Base-by-base conservation (phyloP, 30 jellyfish, hydroid and myxozoan species). In the Hydra vulgaris region DNA sequence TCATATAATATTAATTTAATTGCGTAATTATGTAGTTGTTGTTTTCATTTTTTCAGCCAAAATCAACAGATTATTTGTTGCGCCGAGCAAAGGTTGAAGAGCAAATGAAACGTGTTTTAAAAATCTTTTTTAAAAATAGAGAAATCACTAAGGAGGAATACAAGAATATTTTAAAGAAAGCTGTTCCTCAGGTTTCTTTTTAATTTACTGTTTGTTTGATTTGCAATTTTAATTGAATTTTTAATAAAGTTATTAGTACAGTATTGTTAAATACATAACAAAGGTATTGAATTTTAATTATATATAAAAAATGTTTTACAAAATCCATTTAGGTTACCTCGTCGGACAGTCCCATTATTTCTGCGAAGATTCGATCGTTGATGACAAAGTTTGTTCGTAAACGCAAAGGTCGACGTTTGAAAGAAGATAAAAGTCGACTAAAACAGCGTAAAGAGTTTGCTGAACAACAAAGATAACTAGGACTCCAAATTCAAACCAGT, bases 141-240 rank as follows among this genome's bases (percentile, higher is more conserved):
- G 98, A 92, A 52, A 92, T 92, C 19, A 85, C 98, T 16, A 92
- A 92, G 54, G 98, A 92, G 4, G 98, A 92, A 77, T 92, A 92
- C 92, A 92, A 92, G 84, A 26, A 77, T 17, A 92, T 92, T 22
- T 54, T 92, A n/a, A 79, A 93, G 83, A 92, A 92, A 73, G 98
- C 98, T 12, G 98, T 92, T 23, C 98, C 98, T 0, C 98, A 92
- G 88, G 98, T 92, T 12, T 40, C 8, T 12, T 3, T 40, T 40
- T n/a, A n/a, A n/a, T 40, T 40, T 40, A 12, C 15, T 69, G 76
- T 21, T 20, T 69, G 25, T 69, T 69, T 69, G 8, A 69, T 15
- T 5, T n/a, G n/a, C n/a, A n/a, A n/a, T n/a, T n/a, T n/a, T n/a
- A n/a, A n/a, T n/a, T n/a, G n/a, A n/a, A n/a, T n/a, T n/a, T n/a